These are phyloP conservation scores for Onychomys torridus DNA, from an alignment of 2,797 vertebrate genomes.

Conservation along the genomic window DNA sequence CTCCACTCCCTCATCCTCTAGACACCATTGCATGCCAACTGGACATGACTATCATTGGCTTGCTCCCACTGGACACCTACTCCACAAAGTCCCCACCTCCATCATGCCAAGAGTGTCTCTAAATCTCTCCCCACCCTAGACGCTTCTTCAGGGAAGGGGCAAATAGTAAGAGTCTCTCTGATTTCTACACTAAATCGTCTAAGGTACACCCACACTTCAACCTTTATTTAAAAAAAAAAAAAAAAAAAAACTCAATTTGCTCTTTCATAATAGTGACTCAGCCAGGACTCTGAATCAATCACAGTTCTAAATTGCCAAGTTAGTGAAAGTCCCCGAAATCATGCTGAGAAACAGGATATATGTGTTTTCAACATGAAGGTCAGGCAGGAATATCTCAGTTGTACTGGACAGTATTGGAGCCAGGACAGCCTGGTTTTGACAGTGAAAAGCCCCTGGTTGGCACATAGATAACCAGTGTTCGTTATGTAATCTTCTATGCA, in stretches of 20 bases:
- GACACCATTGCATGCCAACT: neutral
- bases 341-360: conserved; percentile 65
- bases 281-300: conserved; percentile 50
- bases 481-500: conserved; percentile 43
- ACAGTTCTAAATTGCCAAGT: conserved; percentile 53
- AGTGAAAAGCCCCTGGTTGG: neutral
- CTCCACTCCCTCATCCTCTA: neutral
- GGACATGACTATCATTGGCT: neutral
- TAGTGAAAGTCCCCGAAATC: conserved; percentile 52
- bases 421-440: conserved; percentile 27
- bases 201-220: neutral
- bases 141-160: neutral
- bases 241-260: conserved; percentile 16
- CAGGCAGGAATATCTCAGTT: conserved; percentile 58
- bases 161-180: neutral
- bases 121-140: neutral
- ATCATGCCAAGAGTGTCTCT: neutral
- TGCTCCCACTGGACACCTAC: neutral
- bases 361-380: conserved; percentile 39
- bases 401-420: neutral
- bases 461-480: conserved; percentile 33
- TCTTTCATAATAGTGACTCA: conserved; percentile 41
- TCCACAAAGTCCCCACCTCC: neutral
- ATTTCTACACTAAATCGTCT: conserved; percentile 30
- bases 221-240: conserved; percentile 31